Percentiles rank a stretch among this genome's conserved stretches.
These are phyloP conservation scores for Seira ritae DNA, from an alignment of 2,888 invertebrate species.

Conservation along the genomic window DNA sequence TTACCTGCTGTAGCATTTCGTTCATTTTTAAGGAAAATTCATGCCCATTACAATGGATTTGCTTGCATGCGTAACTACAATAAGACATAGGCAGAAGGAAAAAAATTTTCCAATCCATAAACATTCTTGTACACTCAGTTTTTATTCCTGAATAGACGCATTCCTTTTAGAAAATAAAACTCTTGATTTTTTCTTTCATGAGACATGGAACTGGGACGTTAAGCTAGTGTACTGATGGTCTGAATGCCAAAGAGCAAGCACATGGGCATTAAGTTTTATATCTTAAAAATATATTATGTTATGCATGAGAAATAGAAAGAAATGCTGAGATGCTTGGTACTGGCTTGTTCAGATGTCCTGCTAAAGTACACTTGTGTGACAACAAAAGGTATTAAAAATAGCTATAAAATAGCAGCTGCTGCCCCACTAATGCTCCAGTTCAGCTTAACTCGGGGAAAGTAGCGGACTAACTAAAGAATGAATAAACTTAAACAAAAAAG, in stretches of 20 bases:
- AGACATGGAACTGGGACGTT: too few relatives aligned
- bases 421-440: neutral
- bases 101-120: neutral
- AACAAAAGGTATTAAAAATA: neutral
- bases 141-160: neutral
- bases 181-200: neutral
- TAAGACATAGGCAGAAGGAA: neutral
- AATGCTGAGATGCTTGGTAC: neutral
- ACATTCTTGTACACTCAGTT: too few relatives aligned
- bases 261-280: neutral
- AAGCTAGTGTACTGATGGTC: too few relatives aligned
- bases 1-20: neutral
- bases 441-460: too few relatives aligned
- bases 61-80: neutral
- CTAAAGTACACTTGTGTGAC: slow-evolving; percentile 4
- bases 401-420: slow-evolving; percentile 3
- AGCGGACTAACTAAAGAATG: neutral
- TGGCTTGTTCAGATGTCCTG: neutral
- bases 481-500: neutral
- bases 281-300: neutral
- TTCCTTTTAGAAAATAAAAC: neutral
- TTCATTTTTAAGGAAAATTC: neutral
- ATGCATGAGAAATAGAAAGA: neutral
- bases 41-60: neutral
- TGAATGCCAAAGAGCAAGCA: neutral